Conservation (phyloP, 2,888 invertebrate species). For the Achlya flavicornis region DNA sequence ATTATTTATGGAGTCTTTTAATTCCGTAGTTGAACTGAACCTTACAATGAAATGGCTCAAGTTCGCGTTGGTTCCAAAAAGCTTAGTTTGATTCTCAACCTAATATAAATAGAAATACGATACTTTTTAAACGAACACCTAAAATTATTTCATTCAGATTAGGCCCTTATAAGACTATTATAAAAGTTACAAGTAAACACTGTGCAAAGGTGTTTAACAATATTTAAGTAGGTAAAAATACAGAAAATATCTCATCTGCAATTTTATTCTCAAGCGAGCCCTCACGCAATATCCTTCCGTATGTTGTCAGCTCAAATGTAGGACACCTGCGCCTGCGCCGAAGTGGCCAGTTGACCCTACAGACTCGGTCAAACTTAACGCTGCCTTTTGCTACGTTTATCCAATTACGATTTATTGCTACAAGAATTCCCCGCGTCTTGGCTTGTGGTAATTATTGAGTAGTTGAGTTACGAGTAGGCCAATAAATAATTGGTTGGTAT, state of each 20-base stretch:
- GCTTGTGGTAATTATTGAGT: constrained; percentile 17
- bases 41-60: too few relatives aligned
- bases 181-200: too few relatives aligned
- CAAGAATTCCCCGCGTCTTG: constrained; percentile 31
- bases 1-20: too few relatives aligned
- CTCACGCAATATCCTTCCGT: constrained; percentile 19
- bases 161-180: too few relatives aligned
- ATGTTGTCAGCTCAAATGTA: constrained; percentile 35
- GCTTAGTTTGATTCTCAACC: too few relatives aligned
- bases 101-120: too few relatives aligned
- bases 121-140: too few relatives aligned
- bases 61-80: too few relatives aligned
- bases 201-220: too few relatives aligned
- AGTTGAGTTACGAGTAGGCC: not conserved
- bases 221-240: too few relatives aligned
- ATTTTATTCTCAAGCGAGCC: constrained; percentile 9
- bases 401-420: constrained; percentile 31
- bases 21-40: too few relatives aligned
- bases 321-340: constrained; percentile 45
- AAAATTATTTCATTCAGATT: too few relatives aligned
- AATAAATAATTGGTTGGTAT: not conserved
- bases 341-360: constrained; percentile 42
- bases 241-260: not conserved
- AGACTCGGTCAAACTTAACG: constrained; percentile 1
- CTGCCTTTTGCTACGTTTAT: constrained; percentile 12